Conservation (phyloP, 2,888 invertebrate genomes). For the Leptura quadrifasciata region DNA sequence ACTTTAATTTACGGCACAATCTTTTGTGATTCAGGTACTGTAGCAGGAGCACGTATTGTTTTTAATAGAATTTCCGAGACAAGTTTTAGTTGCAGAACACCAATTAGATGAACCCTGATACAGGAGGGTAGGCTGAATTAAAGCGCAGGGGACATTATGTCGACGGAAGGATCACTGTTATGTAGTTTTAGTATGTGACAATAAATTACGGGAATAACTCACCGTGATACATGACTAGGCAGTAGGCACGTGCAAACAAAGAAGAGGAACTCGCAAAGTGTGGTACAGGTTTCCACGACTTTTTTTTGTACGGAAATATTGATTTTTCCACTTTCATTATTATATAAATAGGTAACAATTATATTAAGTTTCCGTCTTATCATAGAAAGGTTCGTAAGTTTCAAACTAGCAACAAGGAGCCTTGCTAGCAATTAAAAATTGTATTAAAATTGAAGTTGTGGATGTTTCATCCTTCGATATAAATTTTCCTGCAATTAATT, state of each 20-base stretch:
- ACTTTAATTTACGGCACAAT: background rate
- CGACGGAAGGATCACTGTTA: too few relatives aligned
- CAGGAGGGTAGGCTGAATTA: background rate
- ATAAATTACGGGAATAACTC: background rate
- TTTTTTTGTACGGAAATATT: too few relatives aligned
- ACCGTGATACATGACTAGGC: background rate
- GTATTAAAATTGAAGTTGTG: too few relatives aligned
- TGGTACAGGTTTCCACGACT: background rate
- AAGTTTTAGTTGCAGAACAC: slow-evolving; percentile 7
- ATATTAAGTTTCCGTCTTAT: too few relatives aligned
- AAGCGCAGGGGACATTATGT: background rate
- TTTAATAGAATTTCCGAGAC: background rate
- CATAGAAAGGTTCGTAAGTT: too few relatives aligned
- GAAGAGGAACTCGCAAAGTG: background rate
- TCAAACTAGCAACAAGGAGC: too few relatives aligned
- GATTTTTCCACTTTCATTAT: too few relatives aligned
- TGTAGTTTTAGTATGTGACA: background rate
- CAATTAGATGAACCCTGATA: background rate
- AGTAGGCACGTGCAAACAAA: background rate
- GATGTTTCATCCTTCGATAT: too few relatives aligned
- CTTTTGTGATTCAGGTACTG: background rate
- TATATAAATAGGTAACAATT: too few relatives aligned
- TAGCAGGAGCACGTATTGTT: background rate
- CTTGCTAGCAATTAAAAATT: too few relatives aligned
- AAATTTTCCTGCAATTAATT: too few relatives aligned